Evolutionary conservation across 2,797 vertebrate genomes (phyloP).

Genomic region (Remorina albescens): DNA sequence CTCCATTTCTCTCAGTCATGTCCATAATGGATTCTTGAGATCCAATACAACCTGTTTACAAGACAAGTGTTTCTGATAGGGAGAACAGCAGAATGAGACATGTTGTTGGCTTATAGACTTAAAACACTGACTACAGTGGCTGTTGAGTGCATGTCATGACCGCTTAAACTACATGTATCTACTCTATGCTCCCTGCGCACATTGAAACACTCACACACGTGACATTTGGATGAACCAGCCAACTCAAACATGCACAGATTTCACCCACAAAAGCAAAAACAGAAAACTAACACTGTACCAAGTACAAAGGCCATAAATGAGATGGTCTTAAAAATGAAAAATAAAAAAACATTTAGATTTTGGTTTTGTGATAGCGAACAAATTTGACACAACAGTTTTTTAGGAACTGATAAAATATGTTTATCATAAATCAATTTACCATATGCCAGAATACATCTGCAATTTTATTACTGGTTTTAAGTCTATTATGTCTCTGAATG

Average conservation of each 20-base stretch:
- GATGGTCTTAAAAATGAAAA: not conserved
- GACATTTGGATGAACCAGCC: not conserved
- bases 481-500: not conserved
- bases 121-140: slow-evolving; percentile 38
- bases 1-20: too few species aligned
- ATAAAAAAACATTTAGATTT: not conserved
- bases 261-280: slow-evolving; percentile 5
- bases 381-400: not conserved
- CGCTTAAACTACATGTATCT: slow-evolving; percentile 62
- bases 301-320: not conserved
- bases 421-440: not conserved
- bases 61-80: slow-evolving; percentile 12
- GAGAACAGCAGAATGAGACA: too few species aligned
- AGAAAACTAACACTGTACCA: not conserved
- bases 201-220: slow-evolving; percentile 20
- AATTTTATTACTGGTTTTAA: not conserved
- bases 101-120: too few species aligned
- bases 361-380: not conserved
- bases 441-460: not conserved
- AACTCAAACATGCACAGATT: not conserved
- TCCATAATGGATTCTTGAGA: too few species aligned
- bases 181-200: not conserved
- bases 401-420: not conserved
- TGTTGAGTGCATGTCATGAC: slow-evolving; percentile 60
- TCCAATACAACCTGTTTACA: slow-evolving; percentile 35